Evolutionary conservation across 2,888 invertebrate genomes (phyloP).

Genomic region (Drosophila planitibia): DNA sequence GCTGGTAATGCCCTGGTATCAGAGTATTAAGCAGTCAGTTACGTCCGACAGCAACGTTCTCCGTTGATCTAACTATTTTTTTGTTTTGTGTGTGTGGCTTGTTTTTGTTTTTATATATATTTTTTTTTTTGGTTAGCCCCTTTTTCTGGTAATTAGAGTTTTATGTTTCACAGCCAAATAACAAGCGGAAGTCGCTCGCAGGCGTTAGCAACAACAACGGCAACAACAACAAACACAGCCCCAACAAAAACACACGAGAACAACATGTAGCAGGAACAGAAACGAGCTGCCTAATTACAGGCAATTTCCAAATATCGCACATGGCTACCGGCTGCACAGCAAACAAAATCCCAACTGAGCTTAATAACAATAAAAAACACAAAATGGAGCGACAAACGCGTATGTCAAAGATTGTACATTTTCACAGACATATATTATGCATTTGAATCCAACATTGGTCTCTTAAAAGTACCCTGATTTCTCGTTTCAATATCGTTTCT

Average conservation of each 20-base stretch:
- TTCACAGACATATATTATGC: background rate
- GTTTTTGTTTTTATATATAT: background rate
- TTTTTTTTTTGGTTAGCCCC: conserved; percentile 41
- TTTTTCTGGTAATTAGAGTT: conserved; percentile 76
- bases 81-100: background rate
- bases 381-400: background rate
- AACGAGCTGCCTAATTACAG: conserved; percentile 74
- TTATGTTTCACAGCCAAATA: conserved; percentile 70
- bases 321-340: conserved; percentile 44
- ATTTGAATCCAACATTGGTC: background rate
- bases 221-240: conserved; percentile 4
- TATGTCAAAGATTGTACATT: background rate
- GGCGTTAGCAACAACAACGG: conserved; percentile 41
- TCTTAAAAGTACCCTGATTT: background rate
- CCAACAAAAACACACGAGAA: background rate
- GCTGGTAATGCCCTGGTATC: background rate
- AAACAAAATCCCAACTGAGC: conserved; percentile 38
- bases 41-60: background rate
- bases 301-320: conserved; percentile 77
- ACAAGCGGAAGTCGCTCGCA: conserved; percentile 68
- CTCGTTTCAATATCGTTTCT: background rate
- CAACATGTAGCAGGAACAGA: conserved; percentile 24
- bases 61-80: background rate
- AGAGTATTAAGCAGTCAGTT: background rate
- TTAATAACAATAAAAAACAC: conserved; percentile 40